phyloP scores from a whole-genome alignment of 64 coral and sea anemone species.

The Porites australiensis region DNA sequence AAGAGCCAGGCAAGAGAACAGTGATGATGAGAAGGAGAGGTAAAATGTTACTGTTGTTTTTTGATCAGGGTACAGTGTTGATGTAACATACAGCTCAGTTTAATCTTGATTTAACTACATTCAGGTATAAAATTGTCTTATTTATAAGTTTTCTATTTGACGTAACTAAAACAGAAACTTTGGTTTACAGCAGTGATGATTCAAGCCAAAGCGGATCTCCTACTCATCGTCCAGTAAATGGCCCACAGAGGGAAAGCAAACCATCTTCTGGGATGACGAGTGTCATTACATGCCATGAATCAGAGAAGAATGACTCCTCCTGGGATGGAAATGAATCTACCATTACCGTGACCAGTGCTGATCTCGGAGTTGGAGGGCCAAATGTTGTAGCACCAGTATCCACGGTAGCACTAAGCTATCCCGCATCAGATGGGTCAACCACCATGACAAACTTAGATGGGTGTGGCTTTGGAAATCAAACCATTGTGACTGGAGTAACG shows the following conservation, averaged over 20 bases:
- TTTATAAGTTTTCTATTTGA: no score
- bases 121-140: no score
- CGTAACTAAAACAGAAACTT: neutral
- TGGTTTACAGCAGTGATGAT: conserved; percentile 45
- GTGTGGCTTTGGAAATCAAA: conserved; percentile 80
- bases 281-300: conserved; percentile 27
- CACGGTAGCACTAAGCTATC: conserved; percentile 76
- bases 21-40: conserved; percentile 72
- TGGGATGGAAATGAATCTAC: conserved; percentile 61
- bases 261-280: conserved; percentile 51
- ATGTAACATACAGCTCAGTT: no score
- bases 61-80: no score
- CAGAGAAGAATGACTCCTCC: conserved; percentile 70
- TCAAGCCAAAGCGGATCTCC: conserved; percentile 64
- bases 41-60: neutral
- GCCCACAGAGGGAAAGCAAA: conserved; percentile 31
- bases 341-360: conserved; percentile 47
- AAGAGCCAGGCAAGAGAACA: conserved; percentile 70
- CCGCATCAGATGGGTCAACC: conserved; percentile 71
- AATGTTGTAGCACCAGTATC: conserved; percentile 88
- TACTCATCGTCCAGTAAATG: conserved; percentile 39
- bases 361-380: conserved; percentile 76
- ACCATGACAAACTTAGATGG: conserved; percentile 91
- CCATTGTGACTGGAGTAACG: conserved; percentile 52
- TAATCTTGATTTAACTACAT: no score